Conservation (phyloP, 2,113 vertebrate species). For the Melanostigma gelatinosum region DNA sequence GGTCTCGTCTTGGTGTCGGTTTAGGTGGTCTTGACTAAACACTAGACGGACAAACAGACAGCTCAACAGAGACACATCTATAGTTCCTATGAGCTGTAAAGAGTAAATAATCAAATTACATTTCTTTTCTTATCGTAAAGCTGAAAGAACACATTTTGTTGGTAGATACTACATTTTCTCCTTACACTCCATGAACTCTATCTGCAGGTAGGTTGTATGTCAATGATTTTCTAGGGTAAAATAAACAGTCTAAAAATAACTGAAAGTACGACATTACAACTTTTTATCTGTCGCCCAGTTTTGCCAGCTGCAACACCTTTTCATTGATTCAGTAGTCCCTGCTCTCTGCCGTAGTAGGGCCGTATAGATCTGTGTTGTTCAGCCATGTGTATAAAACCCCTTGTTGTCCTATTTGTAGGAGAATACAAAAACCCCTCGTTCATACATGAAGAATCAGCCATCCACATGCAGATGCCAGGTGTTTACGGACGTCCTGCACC, state of each 20-base stretch:
- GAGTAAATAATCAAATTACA: no score
- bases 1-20: no score
- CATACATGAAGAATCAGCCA: background rate
- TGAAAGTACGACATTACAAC: background rate
- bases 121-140: background rate
- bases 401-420: background rate
- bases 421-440: conserved; percentile 9
- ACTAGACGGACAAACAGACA: background rate
- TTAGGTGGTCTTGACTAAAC: no score
- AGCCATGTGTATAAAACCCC: background rate
- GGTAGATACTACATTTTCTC: background rate
- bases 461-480: background rate
- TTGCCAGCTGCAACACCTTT: background rate
- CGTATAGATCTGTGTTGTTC: background rate
- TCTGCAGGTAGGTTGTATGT: background rate
- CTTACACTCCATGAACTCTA: no score
- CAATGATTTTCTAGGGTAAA: background rate
- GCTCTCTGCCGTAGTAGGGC: background rate
- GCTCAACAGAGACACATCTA: background rate
- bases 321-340: background rate
- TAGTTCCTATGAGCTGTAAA: no score
- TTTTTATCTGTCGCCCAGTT: background rate
- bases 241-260: background rate
- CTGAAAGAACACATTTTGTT: background rate
- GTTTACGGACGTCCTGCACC: background rate